Evolutionary conservation across 2,888 invertebrate genomes (phyloP), one percentile per base, ranked within the genome.

Genomic region (Ptilodon capucinus): DNA sequence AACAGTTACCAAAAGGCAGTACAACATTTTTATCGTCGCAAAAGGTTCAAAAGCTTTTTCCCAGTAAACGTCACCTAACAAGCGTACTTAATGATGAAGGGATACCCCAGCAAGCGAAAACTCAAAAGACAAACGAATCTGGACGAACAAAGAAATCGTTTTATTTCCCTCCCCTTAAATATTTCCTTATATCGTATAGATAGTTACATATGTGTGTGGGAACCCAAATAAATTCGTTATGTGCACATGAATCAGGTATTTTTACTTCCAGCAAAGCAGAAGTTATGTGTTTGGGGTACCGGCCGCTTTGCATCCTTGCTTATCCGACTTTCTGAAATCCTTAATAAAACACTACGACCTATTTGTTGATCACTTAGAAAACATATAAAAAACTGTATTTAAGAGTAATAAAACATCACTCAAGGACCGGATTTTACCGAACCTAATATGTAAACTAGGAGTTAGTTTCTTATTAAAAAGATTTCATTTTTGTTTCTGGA

Each of bases 51-150:
- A 70, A 74, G 71, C 66, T 62, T 65, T 63, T 67, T 66, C 58
- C 44, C 54, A 60, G 65, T 71, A 74, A 78, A 73, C 55, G 69
- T 60, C 62, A 68, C 60, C 73, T 84, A 85, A 86, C 82, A 84
- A 84, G 84, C 74, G 71, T 68, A 76, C 76, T 78, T 86, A 85
- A 86, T 82, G 84, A 84, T 83, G 75, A 75, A 77, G 76, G 77
- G 76, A 74, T 77, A 76, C 72, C 72, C 53, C 50, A 69, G 72
- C 65, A 64, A 72, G 66, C 72, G 71, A 79, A 79, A 82, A 81
- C 75, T 83, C 82, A 82, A 83, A 85, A 84, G 79, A 84, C 80
- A 81, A 83, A 81, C 77, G 80, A 73, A 81, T 76, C 65, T 64
- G 68, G 52, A 51, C 64, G 74, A 73, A 79, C 79, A 84, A 84